Evolutionary conservation across 2,797 vertebrate species (phyloP), one percentile per base, ranked within the genome.

Genomic region (Liparis tanakae): DNA sequence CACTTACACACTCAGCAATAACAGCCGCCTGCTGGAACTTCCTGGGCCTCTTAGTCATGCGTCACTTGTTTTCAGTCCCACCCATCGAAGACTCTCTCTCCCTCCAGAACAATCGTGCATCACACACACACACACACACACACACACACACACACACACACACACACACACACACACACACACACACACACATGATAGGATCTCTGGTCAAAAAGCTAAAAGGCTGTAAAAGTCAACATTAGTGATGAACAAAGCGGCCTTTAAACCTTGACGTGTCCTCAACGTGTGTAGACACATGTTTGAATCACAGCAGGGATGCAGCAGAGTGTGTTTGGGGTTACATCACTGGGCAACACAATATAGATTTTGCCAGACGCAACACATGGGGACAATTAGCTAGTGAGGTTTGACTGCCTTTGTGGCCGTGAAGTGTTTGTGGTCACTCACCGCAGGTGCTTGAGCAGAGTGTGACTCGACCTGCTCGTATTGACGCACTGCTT

Each of bases 31-130:
- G 87, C 83, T 88, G 88, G 84, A 88, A 91, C 90, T 87, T 92
- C 89, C 87, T 88, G 83, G 84, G 78, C 88, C 90, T 87, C 88
- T 92, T 90, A 89, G 86, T 92, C 86, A 90, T 92, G 91, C 85
- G 73, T 92, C 91, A 92, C 87, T 91, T 92, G 90, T 92, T 93
- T 92, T 90, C 76, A 84, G 88, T 89, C 87, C 85, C 71, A 84
- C 86, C 84, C 83, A 88, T 82, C 43, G 80, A 89, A 89, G 84
- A 87, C 78, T 86, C 79, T 84, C 78, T 77, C 77, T 88, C 80
- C 72, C 66, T 80, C 76, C 78, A 88, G 78, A 89, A 85, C 81
- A 72, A 67, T 50, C 84, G 81, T 76, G 50, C 62, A 37, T 53
- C 55, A 7, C 55, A 30, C 72, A 39, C 66, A 34, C 61, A 15